Evolutionary conservation across 2,888 invertebrate species (phyloP), one percentile per base, ranked within the genome.

Genomic region (Tachina lurida): DNA sequence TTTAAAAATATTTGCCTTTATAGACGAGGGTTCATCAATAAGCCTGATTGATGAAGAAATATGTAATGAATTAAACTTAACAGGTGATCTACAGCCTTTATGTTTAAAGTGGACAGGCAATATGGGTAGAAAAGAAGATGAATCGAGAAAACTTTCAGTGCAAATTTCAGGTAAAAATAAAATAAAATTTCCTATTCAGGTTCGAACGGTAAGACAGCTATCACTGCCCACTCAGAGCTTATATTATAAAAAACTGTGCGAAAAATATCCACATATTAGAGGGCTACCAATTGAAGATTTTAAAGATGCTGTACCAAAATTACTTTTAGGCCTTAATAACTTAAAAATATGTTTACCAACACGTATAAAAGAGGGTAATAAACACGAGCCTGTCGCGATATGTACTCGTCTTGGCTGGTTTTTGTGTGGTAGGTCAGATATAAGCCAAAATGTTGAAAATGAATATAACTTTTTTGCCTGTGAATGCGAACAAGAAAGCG

Each of bases 271-370:
- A 5, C 60, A 58, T 65, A 15, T 65, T 10, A 76, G 39, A 41
- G 22, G 41, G n/a, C 17, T 65, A 43, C 74, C 54, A 17, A 56
- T 77, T 9, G 15, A 73, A 3, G 58, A 63, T 39, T 87, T 84
- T 19, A 68, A n/a, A 3, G 13, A 68, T 49, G 81, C 78, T 9
- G 68, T 54, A 8, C 82, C 75, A 22, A 62, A 62, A 12, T 10
- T 82, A n/a, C 68, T 86, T n/a, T 74, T 86, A 41, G 79, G 86
- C 17, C 58, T 81, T 17, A 78, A 81, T 47, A 49, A 82, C 41
- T 68, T 76, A 63, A 77, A 60, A 45, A 31, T 84, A 58, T 65
- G 84, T 39, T 10, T 76, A 13, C 65, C 65, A 62, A 47, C 41
- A n/a, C 45, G 19, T 8, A 19, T 75, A 13, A 52, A 13, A 12